These are phyloP conservation scores for Addax nasomaculatus DNA, from an alignment of 2,113 vertebrate genomes.

Conservation along the genomic window DNA sequence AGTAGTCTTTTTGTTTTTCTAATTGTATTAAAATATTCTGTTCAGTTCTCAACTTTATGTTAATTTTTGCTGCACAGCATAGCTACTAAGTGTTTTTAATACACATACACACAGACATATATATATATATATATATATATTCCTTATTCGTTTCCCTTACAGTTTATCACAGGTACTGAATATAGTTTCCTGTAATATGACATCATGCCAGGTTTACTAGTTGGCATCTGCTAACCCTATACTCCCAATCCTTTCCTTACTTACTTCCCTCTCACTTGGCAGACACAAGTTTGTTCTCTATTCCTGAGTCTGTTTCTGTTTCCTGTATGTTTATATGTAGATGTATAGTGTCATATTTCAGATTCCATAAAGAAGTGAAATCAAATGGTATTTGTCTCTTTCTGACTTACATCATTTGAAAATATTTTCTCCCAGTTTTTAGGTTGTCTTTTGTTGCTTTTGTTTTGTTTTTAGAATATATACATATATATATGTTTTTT, in stretches of 20 bases:
- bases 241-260: not conserved
- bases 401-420: not conserved
- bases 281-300: not conserved
- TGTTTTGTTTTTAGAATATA: not conserved
- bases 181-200: not conserved
- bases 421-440: not conserved
- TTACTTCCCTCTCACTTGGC: not conserved
- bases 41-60: not conserved
- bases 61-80: not conserved
- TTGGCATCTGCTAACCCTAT: not conserved
- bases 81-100: not conserved
- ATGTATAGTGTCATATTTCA: not conserved
- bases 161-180: not conserved
- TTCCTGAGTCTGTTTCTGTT: not conserved
- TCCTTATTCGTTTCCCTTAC: fast-evolving
- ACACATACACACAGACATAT: not conserved
- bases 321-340: not conserved
- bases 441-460: not conserved
- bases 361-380: not conserved
- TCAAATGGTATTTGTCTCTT: not conserved
- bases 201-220: not conserved
- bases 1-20: not conserved
- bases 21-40: not conserved
- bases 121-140: too few species aligned
- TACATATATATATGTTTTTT: not conserved